Evolutionary conservation across 2,113 vertebrate genomes (phyloP), one percentile per base, ranked within the genome.

Genomic region (Pachyramphus minor): DNA sequence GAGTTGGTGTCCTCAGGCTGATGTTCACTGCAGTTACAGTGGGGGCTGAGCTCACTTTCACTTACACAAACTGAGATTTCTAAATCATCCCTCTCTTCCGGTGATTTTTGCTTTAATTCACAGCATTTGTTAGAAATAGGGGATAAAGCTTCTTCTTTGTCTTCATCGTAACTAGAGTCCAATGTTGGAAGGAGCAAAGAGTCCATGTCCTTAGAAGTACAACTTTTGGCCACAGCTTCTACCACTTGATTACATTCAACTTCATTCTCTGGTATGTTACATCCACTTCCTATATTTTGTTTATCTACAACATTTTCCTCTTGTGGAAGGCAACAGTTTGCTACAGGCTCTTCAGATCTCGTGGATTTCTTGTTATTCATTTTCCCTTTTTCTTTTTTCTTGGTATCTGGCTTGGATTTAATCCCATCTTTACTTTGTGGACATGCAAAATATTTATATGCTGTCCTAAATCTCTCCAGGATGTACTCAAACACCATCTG

Each of bases 401-500:
- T 97, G 74, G 75, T 96, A 82, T 98, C 98, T 84, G 94, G 67
- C 94, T 98, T 98, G 95, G 97, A 96, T 93, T 96, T 95, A 92
- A 97, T 98, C 95, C 97, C 96, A 92, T 97, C 98, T 91, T 98
- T 98, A 93, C 95, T 99, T 97, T 99, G 99, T 74, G 99, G 99
- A 95, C 99, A 99, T 19, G 99, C 99, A 92, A 99, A 99, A 97
- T 99, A 99, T 72, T 98, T 99, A 97, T 99, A 99, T 4, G 99
- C 99, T 42, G 98, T 98, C 69, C 99, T 99, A 97, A 99, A 99
- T 77, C 99, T 98, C 96, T 99, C 99, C 98, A 99, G 98, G 97
- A 99, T 98, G 98, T 99, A 99, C 96, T 99, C 99, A 58, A 99
- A 99, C 72, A 99, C 99, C 99, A 99, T 99, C 96, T 99, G 99